Conservation (phyloP, 2,797 vertebrate genomes). For the Leptoclinus maculatus region DNA sequence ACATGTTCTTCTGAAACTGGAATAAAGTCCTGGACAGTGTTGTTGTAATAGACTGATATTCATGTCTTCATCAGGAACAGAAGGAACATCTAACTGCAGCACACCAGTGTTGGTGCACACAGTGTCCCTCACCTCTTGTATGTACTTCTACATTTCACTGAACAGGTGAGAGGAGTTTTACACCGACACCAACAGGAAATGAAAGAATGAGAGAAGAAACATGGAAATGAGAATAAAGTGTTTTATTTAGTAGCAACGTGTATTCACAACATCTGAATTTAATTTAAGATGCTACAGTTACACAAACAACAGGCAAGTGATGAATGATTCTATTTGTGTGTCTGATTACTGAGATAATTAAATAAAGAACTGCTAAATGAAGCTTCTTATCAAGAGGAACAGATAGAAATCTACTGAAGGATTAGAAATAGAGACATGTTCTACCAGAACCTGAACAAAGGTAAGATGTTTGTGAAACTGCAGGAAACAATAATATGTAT, state of each 20-base stretch:
- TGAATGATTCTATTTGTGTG: not conserved
- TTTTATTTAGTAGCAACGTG: not conserved
- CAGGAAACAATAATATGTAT: not conserved
- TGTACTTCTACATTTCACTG: too few relatives aligned
- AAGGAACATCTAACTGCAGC: too few relatives aligned
- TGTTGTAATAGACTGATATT: too few relatives aligned
- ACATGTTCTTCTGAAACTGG: too few relatives aligned
- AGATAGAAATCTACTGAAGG: too few relatives aligned
- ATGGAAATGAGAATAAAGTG: too few relatives aligned
- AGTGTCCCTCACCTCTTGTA: too few relatives aligned
- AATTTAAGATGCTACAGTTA: not conserved
- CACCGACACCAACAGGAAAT: not conserved
- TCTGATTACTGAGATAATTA: not conserved
- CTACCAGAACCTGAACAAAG: not conserved
- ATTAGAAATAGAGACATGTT: too few relatives aligned
- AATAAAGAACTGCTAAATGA: not conserved
- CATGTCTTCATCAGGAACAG: too few relatives aligned
- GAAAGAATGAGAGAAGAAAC: not conserved
- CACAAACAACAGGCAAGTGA: rapidly evolving
- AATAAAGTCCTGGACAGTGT: too few relatives aligned
- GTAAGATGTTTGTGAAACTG: not conserved
- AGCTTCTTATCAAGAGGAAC: not conserved
- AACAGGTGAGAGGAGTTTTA: too few relatives aligned
- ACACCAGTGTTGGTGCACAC: too few relatives aligned
- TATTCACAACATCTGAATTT: not conserved